These are phyloP conservation scores for Drosophila siamana DNA, from an alignment of 2,888 invertebrate species.

Conservation along the genomic window DNA sequence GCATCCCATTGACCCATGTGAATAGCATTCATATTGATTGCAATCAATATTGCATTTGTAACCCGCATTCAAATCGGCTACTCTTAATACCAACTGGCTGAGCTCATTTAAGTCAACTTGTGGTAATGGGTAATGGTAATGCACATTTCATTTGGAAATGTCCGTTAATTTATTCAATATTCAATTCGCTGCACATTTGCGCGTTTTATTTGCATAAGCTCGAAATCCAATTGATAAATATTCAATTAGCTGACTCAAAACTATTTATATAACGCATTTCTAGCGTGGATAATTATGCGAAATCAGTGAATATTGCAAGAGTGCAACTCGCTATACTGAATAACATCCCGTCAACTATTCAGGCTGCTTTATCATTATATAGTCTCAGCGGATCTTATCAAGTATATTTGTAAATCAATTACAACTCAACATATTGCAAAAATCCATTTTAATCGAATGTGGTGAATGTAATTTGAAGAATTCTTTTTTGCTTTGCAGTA, in stretches of 20 bases:
- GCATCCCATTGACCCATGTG: too few relatives aligned
- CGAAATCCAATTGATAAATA: conserved; percentile 71
- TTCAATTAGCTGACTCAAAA: conserved; percentile 62
- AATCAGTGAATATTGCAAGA: conserved; percentile 51
- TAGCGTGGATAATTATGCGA: conserved; percentile 54
- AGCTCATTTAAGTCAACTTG: conserved; percentile 7
- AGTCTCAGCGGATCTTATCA: too few relatives aligned
- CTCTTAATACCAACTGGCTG: not conserved
- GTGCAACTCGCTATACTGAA: conserved; percentile 5
- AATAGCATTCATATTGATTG: conserved; percentile 29
- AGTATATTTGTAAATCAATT: too few relatives aligned
- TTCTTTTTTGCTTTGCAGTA: too few relatives aligned
- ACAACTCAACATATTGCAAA: conserved; percentile 25
- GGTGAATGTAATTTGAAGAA: not conserved
- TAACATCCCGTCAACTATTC: too few relatives aligned
- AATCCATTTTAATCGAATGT: conserved; percentile 64
- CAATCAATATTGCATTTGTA: conserved; percentile 45
- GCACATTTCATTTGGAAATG: conserved; percentile 21
- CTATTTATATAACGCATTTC: conserved; percentile 27
- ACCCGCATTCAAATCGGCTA: conserved; percentile 40
- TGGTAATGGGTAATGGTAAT: not conserved
- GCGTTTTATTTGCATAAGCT: conserved; percentile 71
- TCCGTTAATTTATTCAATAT: conserved; percentile 55
- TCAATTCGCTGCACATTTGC: conserved; percentile 55
- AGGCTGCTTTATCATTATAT: too few relatives aligned